Percentiles rank a stretch among this genome's conserved stretches.
phyloP scores from a whole-genome alignment of 2,797 vertebrate genomes.

The Carduelis carduelis region DNA sequence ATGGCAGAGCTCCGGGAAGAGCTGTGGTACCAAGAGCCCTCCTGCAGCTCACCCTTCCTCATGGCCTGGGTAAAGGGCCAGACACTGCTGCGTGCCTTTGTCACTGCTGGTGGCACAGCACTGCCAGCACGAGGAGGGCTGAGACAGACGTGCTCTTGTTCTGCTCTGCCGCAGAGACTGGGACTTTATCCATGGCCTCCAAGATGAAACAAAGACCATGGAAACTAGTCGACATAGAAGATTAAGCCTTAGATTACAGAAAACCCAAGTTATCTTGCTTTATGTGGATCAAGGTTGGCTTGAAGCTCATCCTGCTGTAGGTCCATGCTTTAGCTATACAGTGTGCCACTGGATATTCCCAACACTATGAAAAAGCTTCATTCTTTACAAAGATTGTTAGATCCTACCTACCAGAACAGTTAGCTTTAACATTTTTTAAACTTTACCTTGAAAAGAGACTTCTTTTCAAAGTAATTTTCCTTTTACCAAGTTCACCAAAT shows the following conservation, averaged over 20 bases:
- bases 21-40: neutral
- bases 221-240: neutral
- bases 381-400: neutral
- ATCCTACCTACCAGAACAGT: neutral
- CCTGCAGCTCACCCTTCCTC: neutral
- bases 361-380: rapidly evolving
- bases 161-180: neutral
- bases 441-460: neutral
- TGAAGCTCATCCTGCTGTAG: neutral
- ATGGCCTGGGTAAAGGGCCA: neutral
- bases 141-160: neutral
- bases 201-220: neutral
- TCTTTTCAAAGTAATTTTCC: neutral
- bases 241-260: neutral
- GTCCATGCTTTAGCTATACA: neutral
- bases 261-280: neutral
- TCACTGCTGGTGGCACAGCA: neutral
- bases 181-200: neutral
- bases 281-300: neutral
- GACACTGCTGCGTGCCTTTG: neutral
- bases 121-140: neutral
- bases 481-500: neutral
- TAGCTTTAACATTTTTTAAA: neutral
- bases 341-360: neutral
- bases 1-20: neutral